Evolutionary conservation across 2,797 vertebrate species (phyloP).

Genomic region (Ambastaia sidthimunki): DNA sequence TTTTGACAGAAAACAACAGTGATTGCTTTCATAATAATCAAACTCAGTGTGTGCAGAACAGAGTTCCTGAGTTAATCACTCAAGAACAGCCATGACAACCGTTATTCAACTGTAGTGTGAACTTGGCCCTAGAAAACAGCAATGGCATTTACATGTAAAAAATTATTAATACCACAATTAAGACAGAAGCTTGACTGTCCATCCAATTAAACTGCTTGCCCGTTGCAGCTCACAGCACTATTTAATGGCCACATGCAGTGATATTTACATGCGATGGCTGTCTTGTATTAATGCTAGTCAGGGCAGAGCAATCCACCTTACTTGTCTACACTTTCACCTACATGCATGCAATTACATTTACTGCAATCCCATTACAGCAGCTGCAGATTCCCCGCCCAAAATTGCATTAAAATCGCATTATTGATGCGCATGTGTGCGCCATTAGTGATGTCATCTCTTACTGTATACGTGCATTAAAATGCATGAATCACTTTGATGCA

Average conservation of each 20-base stretch:
- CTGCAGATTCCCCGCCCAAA: neutral
- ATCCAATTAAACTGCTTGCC: neutral
- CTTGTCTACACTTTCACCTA: slow-evolving; percentile 6
- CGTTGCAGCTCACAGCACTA: neutral
- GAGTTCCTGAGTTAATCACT: no score
- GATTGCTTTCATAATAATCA: no score
- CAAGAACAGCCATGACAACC: neutral
- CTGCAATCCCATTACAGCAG: slow-evolving; percentile 21
- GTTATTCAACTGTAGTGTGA: neutral
- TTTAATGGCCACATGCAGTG: neutral
- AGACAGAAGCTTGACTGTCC: neutral
- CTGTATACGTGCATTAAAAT: slow-evolving; percentile 29
- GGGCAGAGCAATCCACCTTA: slow-evolving; percentile 3
- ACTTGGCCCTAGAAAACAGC: slow-evolving; percentile 1
- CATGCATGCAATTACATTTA: slow-evolving; percentile 26
- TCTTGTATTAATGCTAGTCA: slow-evolving; percentile 18
- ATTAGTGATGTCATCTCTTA: slow-evolving; percentile 35
- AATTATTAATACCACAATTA: neutral
- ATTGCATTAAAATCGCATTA: slow-evolving; percentile 34
- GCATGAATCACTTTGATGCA: slow-evolving; percentile 26
- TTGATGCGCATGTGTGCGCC: slow-evolving; percentile 1
- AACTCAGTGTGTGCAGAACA: no score
- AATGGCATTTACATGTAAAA: neutral
- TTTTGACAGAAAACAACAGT: no score
- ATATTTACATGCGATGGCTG: neutral